These are phyloP conservation scores for Monodelphis domestica DNA, from an alignment of 2,797 vertebrate species.

Conservation along the genomic window DNA sequence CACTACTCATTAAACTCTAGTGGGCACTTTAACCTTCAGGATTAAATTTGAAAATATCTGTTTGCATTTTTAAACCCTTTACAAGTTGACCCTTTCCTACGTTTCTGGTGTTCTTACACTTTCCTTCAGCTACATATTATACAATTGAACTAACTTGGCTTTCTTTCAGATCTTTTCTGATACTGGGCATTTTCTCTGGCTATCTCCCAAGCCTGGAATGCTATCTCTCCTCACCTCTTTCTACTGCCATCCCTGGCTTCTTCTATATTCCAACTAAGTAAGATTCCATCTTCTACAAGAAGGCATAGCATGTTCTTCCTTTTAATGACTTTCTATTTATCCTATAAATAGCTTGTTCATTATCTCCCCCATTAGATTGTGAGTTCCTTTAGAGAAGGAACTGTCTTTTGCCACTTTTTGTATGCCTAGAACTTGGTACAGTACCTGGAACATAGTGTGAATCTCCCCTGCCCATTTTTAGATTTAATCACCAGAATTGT, in stretches of 20 bases:
- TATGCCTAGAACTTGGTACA: neutral
- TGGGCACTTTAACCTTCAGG: neutral
- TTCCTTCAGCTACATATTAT: neutral
- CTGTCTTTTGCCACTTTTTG: neutral
- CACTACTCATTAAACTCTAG: neutral
- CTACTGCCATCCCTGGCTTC: neutral
- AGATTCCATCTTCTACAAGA: neutral
- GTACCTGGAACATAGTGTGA: neutral
- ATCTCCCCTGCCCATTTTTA: too few species aligned
- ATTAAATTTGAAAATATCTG: neutral
- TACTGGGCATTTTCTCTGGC: neutral
- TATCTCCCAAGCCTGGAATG: neutral
- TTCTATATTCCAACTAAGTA: neutral
- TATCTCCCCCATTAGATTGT: neutral
- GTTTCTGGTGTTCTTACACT: neutral
- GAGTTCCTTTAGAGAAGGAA: neutral
- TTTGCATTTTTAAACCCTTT: neutral
- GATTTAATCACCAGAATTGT: too few species aligned
- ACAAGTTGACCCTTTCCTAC: neutral
- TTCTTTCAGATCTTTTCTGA: neutral
- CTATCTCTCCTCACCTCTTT: neutral
- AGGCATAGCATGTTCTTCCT: neutral
- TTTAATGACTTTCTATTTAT: neutral
- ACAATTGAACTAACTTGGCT: neutral
- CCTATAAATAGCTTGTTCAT: neutral